phyloP scores from a whole-genome alignment of 2,797 vertebrate genomes.

The Tadarida brasiliensis region DNA sequence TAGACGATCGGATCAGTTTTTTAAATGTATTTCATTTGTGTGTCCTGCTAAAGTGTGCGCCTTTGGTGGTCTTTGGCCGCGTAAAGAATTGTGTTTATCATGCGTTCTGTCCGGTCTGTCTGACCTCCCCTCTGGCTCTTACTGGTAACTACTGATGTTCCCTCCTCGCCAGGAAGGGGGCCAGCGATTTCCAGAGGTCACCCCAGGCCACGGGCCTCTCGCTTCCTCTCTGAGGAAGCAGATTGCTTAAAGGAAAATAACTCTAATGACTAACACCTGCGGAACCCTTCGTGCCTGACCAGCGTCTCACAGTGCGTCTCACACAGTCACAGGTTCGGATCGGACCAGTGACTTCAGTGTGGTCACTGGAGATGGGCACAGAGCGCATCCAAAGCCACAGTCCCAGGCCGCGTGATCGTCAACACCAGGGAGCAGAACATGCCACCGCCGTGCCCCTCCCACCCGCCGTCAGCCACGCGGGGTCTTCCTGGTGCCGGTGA shows the following conservation, averaged over 20 bases:
- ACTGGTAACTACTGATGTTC: no score
- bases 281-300: accelerated
- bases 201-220: neutral
- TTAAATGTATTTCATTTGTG: neutral
- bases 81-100: accelerated
- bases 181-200: neutral
- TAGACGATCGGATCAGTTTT: no score
- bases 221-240: neutral
- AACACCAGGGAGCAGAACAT: neutral
- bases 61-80: neutral
- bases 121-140: neutral
- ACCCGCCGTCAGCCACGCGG: neutral
- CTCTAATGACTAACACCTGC: accelerated
- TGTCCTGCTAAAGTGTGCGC: neutral
- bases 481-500: no score
- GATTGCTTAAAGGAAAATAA: neutral
- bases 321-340: accelerated
- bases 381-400: no score
- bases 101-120: accelerated
- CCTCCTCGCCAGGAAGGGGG: neutral
- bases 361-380: neutral
- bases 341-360: neutral
- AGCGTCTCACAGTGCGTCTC: accelerated
- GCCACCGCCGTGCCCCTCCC: neutral
- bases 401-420: neutral